Conservation (phyloP, 2,797 vertebrate species). For the Melanotaenia pygmaea region DNA sequence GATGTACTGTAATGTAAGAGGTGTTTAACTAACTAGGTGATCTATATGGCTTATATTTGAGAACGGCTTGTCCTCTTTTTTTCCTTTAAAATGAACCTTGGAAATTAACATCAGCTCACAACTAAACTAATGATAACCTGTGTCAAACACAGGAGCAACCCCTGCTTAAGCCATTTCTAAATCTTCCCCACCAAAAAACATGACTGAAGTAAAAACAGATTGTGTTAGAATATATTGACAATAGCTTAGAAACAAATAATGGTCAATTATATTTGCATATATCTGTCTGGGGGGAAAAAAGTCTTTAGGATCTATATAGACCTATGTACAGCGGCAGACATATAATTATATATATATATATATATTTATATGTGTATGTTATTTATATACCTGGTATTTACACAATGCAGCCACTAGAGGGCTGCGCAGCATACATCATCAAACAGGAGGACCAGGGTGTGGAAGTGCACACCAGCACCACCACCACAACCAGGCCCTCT, state of each 20-base stretch:
- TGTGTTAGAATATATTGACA: constrained; percentile 59
- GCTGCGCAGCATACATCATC: constrained; percentile 78
- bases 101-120: constrained; percentile 53
- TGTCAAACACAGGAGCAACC: constrained; percentile 46
- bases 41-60: constrained; percentile 80
- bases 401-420: constrained; percentile 78
- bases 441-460: constrained; percentile 66
- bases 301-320: constrained; percentile 68
- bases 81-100: constrained; percentile 40
- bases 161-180: constrained; percentile 45
- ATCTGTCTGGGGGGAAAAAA: constrained; percentile 51
- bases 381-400: constrained; percentile 75
- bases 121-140: constrained; percentile 34
- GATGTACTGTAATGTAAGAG: constrained; percentile 51
- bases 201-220: constrained; percentile 30
- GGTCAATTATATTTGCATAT: constrained; percentile 78
- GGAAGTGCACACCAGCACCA: constrained; percentile 32
- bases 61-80: constrained; percentile 72
- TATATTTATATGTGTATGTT: constrained; percentile 25
- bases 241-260: constrained; percentile 51
- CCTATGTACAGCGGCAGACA: constrained; percentile 75
- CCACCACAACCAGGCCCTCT: constrained; percentile 52
- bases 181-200: constrained; percentile 24
- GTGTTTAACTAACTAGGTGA: constrained; percentile 60
- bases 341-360: constrained; percentile 20